These are phyloP conservation scores for Clarias pachynema DNA, from an alignment of 2,797 vertebrate species.

Conservation along the genomic window DNA sequence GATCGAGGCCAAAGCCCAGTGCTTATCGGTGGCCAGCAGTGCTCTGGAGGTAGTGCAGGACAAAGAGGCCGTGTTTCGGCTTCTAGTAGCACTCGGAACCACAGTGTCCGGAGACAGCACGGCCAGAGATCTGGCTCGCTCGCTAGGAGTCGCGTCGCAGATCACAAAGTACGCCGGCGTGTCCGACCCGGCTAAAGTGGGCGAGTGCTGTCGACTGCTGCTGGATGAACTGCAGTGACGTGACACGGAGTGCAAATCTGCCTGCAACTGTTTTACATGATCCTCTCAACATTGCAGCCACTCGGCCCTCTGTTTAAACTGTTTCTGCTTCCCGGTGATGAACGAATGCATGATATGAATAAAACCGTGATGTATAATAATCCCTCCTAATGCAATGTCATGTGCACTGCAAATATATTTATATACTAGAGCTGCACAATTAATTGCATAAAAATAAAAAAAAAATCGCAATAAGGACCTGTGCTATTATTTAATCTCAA, in stretches of 20 bases:
- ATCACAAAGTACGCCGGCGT: conserved; percentile 89
- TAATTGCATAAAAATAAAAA: too few species aligned
- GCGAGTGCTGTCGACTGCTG: conserved; percentile 92
- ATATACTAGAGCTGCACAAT: too few species aligned
- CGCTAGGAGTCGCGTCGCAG: conserved; percentile 90
- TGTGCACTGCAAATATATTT: conserved; percentile 4
- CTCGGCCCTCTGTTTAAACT: conserved; percentile 48
- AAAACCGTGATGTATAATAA: conserved; percentile 65
- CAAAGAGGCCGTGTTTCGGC: conserved; percentile 94
- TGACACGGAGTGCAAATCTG: not conserved
- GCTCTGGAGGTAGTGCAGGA: conserved; percentile 93
- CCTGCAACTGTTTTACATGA: conserved; percentile 41
- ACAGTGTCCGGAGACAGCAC: conserved; percentile 87
- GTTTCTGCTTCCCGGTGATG: conserved; percentile 65
- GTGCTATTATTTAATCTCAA: too few species aligned
- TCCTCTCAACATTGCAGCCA: conserved; percentile 34
- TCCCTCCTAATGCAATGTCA: conserved; percentile 45
- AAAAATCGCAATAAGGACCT: too few species aligned
- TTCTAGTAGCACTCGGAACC: conserved; percentile 95
- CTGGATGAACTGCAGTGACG: conserved; percentile 86
- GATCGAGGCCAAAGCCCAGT: conserved; percentile 95
- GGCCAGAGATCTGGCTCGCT: conserved; percentile 91
- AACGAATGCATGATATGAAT: conserved; percentile 74
- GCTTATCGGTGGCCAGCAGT: conserved; percentile 90
- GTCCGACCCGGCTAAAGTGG: conserved; percentile 91